Evolutionary conservation across 2,797 vertebrate genomes (phyloP), one percentile per base, ranked within the genome.

Genomic region (Diplodus sargus): DNA sequence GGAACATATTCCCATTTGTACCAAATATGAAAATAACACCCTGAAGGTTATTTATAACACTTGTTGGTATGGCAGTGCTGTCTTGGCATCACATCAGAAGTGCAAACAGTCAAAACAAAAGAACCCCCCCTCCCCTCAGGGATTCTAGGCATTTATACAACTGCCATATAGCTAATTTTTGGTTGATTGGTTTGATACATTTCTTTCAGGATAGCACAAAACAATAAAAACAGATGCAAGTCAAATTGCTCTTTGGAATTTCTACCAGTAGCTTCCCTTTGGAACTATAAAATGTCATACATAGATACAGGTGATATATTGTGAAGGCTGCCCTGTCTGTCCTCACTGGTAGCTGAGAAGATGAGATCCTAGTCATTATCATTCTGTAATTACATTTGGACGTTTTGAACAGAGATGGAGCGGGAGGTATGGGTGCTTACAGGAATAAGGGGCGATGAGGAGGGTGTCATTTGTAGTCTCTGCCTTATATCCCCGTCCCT

Each of bases 301-400:
- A 42, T 20, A 66, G 10, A 47, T 15, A 67, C 1, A 64, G 65
- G 53, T 70, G 73, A 71, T 60, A 18, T 39, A 61, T 48, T 49
- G 17, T 64, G 47, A 23, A 52, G n/a, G 59, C 20, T 17, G 16
- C 28, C 18, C 17, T 63, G 5, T 71, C 13, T 74, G 67, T 70
- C 48, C 43, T 52, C 49, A 8, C 28, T 12, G 30, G 57, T 43
- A 51, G 58, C 60, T 69, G 34, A 58, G 59, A 78, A 30, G 61
- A 67, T 65, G 75, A 73, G 63, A 78, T 76, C 74, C 51, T 70
- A 22, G 72, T 66, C 78, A 64, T 81, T 54, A 74, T 68, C 56
- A 48, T 70, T 70, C 70, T 48, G 30, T 68, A 62, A 82, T 87
- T 79, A 85, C 77, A 47, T 74, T 62, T 70, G 7, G 13, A 64